Percentiles rank a stretch among this genome's conserved stretches.
Conservation (phyloP, 2,888 invertebrate species). For the Encarsia formosa region DNA sequence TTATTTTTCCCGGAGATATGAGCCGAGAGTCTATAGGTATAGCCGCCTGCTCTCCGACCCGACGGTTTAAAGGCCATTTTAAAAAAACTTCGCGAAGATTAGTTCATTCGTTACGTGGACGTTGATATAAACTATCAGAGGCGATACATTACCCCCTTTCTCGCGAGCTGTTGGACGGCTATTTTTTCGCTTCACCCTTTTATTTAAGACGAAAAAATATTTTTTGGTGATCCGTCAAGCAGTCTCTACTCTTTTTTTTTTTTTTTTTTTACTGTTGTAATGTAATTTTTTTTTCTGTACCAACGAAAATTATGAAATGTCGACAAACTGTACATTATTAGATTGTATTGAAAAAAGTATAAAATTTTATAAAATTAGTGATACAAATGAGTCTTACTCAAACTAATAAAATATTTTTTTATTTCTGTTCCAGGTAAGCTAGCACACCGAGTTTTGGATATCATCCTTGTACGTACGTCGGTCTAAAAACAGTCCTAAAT, state of each 20-base stretch:
- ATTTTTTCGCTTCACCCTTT: constrained; percentile 5
- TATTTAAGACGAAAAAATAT: constrained; percentile 20
- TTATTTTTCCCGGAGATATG: constrained; percentile 34
- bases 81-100: constrained; percentile 32
- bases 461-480: too few species aligned
- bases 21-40: constrained; percentile 21
- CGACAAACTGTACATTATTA: too few species aligned
- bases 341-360: too few species aligned
- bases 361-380: too few species aligned
- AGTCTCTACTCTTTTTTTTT: constrained; percentile 6
- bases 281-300: too few species aligned
- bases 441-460: too few species aligned
- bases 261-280: too few species aligned
- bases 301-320: too few species aligned
- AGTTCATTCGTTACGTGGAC: constrained; percentile 28
- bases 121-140: constrained; percentile 27
- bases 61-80: constrained; percentile 26
- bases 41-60: constrained; percentile 19
- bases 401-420: too few species aligned
- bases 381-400: too few species aligned
- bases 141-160: constrained; percentile 25
- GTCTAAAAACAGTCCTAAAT: too few species aligned
- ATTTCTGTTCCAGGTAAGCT: too few species aligned
- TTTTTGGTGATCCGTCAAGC: constrained; percentile 18
- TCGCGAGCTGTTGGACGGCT: neutral